Evolutionary conservation across 2,113 vertebrate genomes (phyloP).

Genomic region (Megaptera novaeangliae): DNA sequence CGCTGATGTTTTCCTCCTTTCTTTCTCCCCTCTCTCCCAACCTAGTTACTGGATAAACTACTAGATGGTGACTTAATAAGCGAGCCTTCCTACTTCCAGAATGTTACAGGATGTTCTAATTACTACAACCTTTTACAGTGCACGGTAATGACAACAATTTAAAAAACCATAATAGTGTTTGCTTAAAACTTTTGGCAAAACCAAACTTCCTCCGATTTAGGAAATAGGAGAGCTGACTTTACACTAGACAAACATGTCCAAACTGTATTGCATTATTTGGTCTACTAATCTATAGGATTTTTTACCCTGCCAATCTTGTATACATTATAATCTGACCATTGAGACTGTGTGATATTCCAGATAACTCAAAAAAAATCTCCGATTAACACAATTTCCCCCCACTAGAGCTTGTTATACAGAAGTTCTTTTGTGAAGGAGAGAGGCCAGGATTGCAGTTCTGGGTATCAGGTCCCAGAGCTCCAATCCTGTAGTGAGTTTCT

Average conservation of each 20-base stretch:
- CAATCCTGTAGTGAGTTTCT: background rate
- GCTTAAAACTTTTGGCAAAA: constrained; percentile 29
- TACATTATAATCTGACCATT: background rate
- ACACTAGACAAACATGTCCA: background rate
- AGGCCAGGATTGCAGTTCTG: background rate
- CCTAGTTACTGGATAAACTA: constrained; percentile 85
- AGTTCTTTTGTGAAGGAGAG: background rate
- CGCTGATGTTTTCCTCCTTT: background rate
- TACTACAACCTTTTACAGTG: constrained; percentile 87
- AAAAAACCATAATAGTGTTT: background rate
- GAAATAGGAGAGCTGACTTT: constrained; percentile 7
- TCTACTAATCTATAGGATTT: background rate
- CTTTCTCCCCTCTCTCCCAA: constrained; percentile 31
- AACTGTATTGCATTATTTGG: background rate
- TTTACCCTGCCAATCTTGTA: background rate
- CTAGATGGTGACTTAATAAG: constrained; percentile 81
- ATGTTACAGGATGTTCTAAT: constrained; percentile 86
- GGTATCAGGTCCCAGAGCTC: background rate
- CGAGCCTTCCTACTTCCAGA: constrained; percentile 85
- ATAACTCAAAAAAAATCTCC: background rate
- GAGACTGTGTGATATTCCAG: background rate
- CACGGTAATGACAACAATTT: constrained; percentile 72
- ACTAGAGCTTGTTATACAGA: background rate
- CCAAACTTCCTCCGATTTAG: background rate
- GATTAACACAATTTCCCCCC: background rate